Evolutionary conservation across 2,888 invertebrate genomes (phyloP).

Genomic region (Hypselothyrea guttata): DNA sequence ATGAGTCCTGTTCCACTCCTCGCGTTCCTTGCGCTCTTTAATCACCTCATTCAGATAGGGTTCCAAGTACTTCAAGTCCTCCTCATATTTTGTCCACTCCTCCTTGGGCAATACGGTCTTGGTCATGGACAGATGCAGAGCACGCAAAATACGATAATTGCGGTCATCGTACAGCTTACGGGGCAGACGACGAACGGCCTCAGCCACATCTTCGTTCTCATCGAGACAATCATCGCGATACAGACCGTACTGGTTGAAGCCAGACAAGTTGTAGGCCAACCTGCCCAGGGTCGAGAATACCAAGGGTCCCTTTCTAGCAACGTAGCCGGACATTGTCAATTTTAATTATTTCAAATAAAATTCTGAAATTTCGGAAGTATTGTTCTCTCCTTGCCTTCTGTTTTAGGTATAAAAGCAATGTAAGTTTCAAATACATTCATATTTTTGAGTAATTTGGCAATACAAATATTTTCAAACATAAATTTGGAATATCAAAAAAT

Average conservation of each 20-base stretch:
- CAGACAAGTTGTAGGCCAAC: slow-evolving; percentile 90
- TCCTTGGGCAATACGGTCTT: slow-evolving; percentile 93
- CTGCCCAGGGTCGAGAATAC: slow-evolving; percentile 83
- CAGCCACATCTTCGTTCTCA: slow-evolving; percentile 88
- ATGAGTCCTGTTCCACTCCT: slow-evolving; percentile 89
- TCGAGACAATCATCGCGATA: slow-evolving; percentile 90
- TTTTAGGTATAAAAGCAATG: slow-evolving; percentile 62
- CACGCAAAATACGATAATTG: slow-evolving; percentile 91
- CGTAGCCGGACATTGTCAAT: slow-evolving; percentile 79
- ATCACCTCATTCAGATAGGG: slow-evolving; percentile 91
- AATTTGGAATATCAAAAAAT: too few relatives aligned
- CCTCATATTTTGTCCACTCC: slow-evolving; percentile 95
- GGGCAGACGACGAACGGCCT: slow-evolving; percentile 92
- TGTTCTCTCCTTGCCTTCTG: slow-evolving; percentile 35
- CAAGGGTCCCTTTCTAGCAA: slow-evolving; percentile 80
- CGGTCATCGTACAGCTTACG: slow-evolving; percentile 90
- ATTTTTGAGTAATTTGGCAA: too few relatives aligned
- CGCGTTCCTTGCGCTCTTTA: slow-evolving; percentile 85
- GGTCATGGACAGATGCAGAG: slow-evolving; percentile 89
- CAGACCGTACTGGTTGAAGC: slow-evolving; percentile 90
- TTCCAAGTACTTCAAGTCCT: slow-evolving; percentile 90
- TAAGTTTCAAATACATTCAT: too few relatives aligned
- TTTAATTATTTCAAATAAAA: too few relatives aligned
- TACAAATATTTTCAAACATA: too few relatives aligned
- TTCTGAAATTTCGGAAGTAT: slow-evolving; percentile 37